phyloP scores from a whole-genome alignment of 1,140 invertebrate genomes.

The Paralvinella palmiformis region DNA sequence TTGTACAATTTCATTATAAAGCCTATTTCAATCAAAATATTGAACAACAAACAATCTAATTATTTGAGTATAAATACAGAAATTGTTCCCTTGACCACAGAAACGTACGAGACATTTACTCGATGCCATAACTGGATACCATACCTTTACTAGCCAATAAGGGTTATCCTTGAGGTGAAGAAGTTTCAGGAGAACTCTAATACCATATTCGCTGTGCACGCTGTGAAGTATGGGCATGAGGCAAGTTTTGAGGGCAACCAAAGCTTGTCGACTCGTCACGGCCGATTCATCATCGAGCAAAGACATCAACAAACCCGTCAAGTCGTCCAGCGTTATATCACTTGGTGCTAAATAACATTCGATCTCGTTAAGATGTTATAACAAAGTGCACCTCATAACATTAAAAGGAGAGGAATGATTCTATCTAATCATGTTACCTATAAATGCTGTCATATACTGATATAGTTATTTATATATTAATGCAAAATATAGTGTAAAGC shows the following conservation, averaged over 20 bases:
- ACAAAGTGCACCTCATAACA: too few relatives aligned
- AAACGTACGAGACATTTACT: too few relatives aligned
- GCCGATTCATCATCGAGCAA: slow-evolving; percentile 45
- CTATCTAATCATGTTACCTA: background rate
- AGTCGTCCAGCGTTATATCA: slow-evolving; percentile 24
- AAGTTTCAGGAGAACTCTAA: slow-evolving; percentile 59
- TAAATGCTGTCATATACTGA: background rate
- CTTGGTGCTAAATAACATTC: slow-evolving; percentile 7
- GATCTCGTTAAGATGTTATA: too few relatives aligned
- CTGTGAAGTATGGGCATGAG: slow-evolving; percentile 52
- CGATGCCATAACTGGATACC: too few relatives aligned
- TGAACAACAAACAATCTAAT: too few relatives aligned
- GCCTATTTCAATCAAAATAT: too few relatives aligned
- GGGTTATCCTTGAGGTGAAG: slow-evolving; percentile 63
- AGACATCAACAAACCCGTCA: slow-evolving; percentile 37
- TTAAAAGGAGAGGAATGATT: too few relatives aligned
- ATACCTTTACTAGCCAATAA: slow-evolving; percentile 82
- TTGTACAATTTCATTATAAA: too few relatives aligned
- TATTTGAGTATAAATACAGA: too few relatives aligned
- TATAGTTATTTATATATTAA: too few relatives aligned
- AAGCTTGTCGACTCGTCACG: slow-evolving; percentile 43
- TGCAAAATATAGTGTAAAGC: too few relatives aligned
- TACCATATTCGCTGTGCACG: slow-evolving; percentile 39
- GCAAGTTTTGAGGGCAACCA: slow-evolving; percentile 40
- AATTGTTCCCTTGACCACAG: too few relatives aligned